Percentiles rank a stretch among this genome's conserved stretches.
phyloP scores from a whole-genome alignment of 2,888 invertebrate species.

The Chymomyza caudatula region DNA sequence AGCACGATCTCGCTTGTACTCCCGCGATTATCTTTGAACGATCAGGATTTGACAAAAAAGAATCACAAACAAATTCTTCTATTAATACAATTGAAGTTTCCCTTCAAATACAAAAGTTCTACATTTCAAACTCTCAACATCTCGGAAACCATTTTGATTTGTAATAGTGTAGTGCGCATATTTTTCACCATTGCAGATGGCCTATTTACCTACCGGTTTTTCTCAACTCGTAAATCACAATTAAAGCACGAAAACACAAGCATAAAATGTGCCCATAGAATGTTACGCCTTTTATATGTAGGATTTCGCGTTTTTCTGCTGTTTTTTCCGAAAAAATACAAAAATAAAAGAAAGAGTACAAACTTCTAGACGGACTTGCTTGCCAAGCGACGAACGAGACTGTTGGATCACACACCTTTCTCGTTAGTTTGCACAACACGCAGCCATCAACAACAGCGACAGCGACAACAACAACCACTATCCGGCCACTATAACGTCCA shows the following conservation, averaged over 20 bases:
- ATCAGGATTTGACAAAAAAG: no score
- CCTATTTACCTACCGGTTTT: conserved; percentile 51
- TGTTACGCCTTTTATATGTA: conserved; percentile 23
- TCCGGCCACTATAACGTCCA: conserved; percentile 39
- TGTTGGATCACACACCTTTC: conserved; percentile 10
- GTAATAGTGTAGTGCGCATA: neutral
- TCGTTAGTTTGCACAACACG: conserved; percentile 35
- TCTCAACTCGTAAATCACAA: conserved; percentile 58
- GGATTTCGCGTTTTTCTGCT: neutral
- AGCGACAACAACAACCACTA: neutral
- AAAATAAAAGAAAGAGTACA: conserved; percentile 21
- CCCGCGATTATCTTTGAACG: no score
- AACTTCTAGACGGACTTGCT: conserved; percentile 43
- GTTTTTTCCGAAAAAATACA: conserved; percentile 3
- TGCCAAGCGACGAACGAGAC: neutral
- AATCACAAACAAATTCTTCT: no score
- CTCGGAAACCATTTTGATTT: neutral
- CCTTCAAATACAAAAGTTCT: neutral
- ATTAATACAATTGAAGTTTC: no score
- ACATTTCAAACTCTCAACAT: neutral
- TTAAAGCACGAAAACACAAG: conserved; percentile 30
- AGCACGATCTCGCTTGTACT: no score
- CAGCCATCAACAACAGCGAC: neutral
- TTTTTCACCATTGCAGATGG: neutral
- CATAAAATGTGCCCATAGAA: conserved; percentile 43